Percentiles rank a stretch among this genome's conserved stretches.
These are phyloP conservation scores for Silurus glanis DNA, from an alignment of 2,113 vertebrate species.

Conservation along the genomic window DNA sequence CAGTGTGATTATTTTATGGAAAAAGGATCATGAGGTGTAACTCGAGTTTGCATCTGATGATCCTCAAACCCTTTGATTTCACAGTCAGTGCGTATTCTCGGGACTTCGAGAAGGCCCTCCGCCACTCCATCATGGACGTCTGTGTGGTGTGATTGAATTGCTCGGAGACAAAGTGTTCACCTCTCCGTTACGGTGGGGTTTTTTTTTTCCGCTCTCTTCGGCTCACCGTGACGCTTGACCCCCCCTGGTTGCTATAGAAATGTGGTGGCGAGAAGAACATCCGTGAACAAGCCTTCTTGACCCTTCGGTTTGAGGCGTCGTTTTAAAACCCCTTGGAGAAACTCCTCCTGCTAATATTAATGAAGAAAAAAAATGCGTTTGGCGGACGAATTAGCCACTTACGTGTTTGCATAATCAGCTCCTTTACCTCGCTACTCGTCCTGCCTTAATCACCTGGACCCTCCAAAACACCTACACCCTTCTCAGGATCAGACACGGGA, in stretches of 20 bases:
- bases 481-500: constrained; percentile 75
- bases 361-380: constrained; percentile 71
- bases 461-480: constrained; percentile 81
- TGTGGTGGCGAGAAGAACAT: constrained; percentile 58
- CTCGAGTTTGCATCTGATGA: not conserved
- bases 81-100: constrained; percentile 15
- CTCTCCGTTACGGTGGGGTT: constrained; percentile 44
- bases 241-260: constrained; percentile 68
- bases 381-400: constrained; percentile 71
- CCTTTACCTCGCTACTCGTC: constrained; percentile 69
- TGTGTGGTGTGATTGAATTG: constrained; percentile 59
- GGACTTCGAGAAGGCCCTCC: constrained; percentile 39
- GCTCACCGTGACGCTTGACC: constrained; percentile 57
- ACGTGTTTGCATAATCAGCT: constrained; percentile 78
- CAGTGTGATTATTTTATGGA: constrained; percentile 18
- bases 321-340: constrained; percentile 57
- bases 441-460: constrained; percentile 77
- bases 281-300: constrained; percentile 65
- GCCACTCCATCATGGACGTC: constrained; percentile 61
- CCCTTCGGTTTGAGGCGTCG: constrained; percentile 62
- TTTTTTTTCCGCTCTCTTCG: not conserved
- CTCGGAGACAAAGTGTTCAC: constrained; percentile 57
- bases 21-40: not conserved
- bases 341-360: constrained; percentile 57
- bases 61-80: constrained; percentile 19